A percentile compares a stretch with the other conserved stretches of the same genome.
phyloP scores from a whole-genome alignment of 2,888 invertebrate species.

The Luffia ferchaultella region DNA sequence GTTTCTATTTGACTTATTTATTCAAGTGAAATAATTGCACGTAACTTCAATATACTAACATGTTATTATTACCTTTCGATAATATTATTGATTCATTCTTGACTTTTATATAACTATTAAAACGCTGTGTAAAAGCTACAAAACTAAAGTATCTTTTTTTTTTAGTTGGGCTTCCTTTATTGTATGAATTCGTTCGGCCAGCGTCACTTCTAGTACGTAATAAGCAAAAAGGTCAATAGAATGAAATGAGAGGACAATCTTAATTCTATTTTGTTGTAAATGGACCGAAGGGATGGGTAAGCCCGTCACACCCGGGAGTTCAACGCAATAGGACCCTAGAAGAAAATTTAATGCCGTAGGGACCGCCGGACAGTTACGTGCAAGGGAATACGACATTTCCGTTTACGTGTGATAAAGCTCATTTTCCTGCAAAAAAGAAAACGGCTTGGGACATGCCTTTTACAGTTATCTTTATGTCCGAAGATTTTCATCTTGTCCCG shows the following conservation, averaged over 20 bases:
- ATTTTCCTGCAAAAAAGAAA: neutral
- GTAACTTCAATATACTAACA: no score
- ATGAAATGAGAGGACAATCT: constrained; percentile 31
- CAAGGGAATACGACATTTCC: constrained; percentile 8
- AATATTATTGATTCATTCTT: no score
- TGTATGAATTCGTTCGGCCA: neutral
- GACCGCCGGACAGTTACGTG: no score
- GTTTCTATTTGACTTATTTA: no score
- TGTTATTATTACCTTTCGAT: no score
- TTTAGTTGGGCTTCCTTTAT: no score
- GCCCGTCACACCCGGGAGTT: constrained; percentile 40
- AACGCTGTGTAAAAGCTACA: no score
- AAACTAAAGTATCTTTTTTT: no score
- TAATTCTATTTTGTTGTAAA: constrained; percentile 41
- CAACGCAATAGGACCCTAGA: constrained; percentile 29
- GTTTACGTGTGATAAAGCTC: neutral
- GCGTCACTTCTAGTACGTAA: neutral
- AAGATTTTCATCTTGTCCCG: neutral
- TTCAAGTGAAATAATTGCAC: no score
- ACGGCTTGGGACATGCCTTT: no score
- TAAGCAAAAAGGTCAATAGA: constrained; percentile 31
- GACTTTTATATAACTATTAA: no score
- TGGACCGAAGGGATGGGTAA: constrained; percentile 22
- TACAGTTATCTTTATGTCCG: neutral
- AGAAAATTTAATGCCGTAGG: constrained; percentile 51